phyloP scores from a whole-genome alignment of 2,888 invertebrate species.

The Torymus texanus region DNA sequence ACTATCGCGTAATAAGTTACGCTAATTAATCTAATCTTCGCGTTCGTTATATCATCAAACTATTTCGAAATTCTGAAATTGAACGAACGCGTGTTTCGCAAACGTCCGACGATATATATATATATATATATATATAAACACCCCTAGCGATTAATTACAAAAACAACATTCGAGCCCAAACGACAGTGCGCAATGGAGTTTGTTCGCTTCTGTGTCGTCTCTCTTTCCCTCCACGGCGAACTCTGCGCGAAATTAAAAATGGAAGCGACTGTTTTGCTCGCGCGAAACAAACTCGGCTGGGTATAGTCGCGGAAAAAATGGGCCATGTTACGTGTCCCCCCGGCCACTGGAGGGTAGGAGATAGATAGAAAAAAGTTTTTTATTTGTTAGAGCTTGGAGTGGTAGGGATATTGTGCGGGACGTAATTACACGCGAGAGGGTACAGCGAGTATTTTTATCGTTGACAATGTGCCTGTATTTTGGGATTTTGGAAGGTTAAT shows the following conservation, averaged over 20 bases:
- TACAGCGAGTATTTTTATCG: constrained; percentile 1
- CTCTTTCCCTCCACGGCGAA: constrained; percentile 5
- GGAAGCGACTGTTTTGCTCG: constrained; percentile 33
- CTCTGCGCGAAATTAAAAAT: constrained; percentile 47
- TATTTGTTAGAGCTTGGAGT: not conserved
- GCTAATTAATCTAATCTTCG: constrained; percentile 22
- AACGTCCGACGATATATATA: constrained; percentile 9
- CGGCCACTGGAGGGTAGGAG: constrained; percentile 5
- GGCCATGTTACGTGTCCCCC: constrained; percentile 15
- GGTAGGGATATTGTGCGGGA: not conserved
- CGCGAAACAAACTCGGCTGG: constrained; percentile 26
- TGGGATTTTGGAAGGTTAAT: no score
- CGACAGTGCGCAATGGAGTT: constrained; percentile 39
- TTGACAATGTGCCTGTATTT: no score
- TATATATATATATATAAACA: constrained; percentile 7
- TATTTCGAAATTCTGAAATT: constrained; percentile 29
- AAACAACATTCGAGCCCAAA: constrained; percentile 38
- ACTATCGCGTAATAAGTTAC: not conserved
- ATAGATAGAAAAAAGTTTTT: constrained; percentile 41
- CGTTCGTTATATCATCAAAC: not conserved
- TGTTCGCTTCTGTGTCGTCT: not conserved
- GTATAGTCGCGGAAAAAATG: constrained; percentile 31
- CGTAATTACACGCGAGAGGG: constrained; percentile 23
- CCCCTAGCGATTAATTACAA: constrained; percentile 44
- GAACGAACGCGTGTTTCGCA: constrained; percentile 4